phyloP scores from a whole-genome alignment of 1,140 invertebrate species.

The Forficula auricularia region DNA sequence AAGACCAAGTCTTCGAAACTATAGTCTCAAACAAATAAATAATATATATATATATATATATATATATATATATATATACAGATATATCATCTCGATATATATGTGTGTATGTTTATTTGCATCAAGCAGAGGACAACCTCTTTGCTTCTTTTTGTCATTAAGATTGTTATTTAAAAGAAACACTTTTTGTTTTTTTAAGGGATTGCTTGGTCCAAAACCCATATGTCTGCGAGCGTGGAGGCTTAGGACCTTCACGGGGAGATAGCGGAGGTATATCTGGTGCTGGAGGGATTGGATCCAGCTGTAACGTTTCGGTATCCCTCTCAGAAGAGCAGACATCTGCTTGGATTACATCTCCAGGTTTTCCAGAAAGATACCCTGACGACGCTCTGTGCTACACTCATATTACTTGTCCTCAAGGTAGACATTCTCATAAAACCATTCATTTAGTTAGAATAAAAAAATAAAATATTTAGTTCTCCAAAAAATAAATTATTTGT shows the following conservation, averaged over 20 bases:
- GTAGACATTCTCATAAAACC: no score
- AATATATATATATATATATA: no score
- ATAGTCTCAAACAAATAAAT: no score
- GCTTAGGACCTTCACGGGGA: conserved; percentile 14
- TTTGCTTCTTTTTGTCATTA: conserved; percentile 3
- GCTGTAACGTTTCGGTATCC: conserved; percentile 44
- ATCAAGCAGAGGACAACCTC: no score
- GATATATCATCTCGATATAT: no score
- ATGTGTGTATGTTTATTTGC: no score
- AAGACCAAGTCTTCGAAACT: no score
- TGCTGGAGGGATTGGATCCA: conserved; percentile 21
- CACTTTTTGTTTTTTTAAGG: conserved; percentile 7
- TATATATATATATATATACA: no score
- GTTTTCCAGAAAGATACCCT: conserved; percentile 49
- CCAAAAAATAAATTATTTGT: no score
- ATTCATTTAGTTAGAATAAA: no score
- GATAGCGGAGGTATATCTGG: no score
- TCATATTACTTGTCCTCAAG: conserved; percentile 32
- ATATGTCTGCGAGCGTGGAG: not conserved
- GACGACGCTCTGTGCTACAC: conserved; percentile 46
- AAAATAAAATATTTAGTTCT: no score
- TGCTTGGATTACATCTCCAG: conserved; percentile 41
- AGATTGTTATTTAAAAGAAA: not conserved
- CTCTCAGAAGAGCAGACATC: conserved; percentile 36
- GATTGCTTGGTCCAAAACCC: conserved; percentile 8